These are phyloP conservation scores for Dryobota labecula DNA, from an alignment of 2,888 invertebrate genomes.

Conservation along the genomic window DNA sequence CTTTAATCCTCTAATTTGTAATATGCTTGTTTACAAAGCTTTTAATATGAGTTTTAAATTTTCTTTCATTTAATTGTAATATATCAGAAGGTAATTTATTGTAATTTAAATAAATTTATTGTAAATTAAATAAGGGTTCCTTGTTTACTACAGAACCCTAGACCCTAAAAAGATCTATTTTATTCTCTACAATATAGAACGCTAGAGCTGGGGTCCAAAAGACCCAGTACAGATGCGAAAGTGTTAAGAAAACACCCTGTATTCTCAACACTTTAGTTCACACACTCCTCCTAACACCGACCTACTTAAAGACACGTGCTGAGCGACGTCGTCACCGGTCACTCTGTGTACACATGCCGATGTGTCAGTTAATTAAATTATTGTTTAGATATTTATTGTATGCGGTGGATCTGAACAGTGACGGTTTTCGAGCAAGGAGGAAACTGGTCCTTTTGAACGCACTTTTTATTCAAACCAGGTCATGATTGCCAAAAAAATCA, in stretches of 20 bases:
- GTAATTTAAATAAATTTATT: too few relatives aligned
- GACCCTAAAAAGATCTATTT: too few relatives aligned
- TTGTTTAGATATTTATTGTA: constrained; percentile 26
- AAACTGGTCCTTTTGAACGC: not conserved
- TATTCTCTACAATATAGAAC: not conserved
- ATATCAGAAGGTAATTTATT: too few relatives aligned
- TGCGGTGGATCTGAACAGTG: too few relatives aligned
- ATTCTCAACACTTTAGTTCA: not conserved
- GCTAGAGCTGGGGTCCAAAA: not conserved
- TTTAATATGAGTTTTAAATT: too few relatives aligned
- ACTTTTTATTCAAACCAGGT: too few relatives aligned
- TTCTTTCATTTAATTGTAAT: too few relatives aligned
- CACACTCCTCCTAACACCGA: constrained; percentile 6
- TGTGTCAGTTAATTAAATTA: constrained; percentile 54
- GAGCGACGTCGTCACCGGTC: constrained; percentile 13
- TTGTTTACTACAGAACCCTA: too few relatives aligned
- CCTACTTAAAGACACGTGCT: constrained; percentile 51
- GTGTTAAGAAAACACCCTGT: constrained; percentile 35
- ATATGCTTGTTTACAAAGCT: too few relatives aligned
- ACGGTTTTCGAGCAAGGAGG: not conserved
- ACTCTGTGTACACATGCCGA: constrained; percentile 5
- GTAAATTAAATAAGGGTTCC: too few relatives aligned
- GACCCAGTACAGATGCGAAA: not conserved
- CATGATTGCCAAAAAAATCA: too few relatives aligned
- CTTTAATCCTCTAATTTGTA: too few relatives aligned